phyloP scores from a whole-genome alignment of 2,797 vertebrate genomes.

The Nannoperca obscura region DNA sequence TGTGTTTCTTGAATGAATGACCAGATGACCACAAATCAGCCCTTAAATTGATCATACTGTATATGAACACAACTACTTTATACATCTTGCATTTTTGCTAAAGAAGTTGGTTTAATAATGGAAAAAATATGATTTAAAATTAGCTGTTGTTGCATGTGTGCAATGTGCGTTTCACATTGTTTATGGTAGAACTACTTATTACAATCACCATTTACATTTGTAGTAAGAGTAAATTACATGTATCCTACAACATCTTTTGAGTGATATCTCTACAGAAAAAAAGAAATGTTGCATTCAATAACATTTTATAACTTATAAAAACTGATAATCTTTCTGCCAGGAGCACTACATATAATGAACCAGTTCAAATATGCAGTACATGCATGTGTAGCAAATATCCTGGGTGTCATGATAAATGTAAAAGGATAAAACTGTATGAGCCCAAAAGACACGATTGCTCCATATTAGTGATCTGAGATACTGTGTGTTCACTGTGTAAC shows the following conservation, averaged over 20 bases:
- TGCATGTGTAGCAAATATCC: constrained; percentile 8
- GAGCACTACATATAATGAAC: neutral
- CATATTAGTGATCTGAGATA: neutral
- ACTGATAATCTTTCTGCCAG: neutral
- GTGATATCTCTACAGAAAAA: neutral
- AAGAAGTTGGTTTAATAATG: neutral
- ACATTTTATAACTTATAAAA: neutral
- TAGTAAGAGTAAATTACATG: neutral
- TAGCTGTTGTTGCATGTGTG: neutral
- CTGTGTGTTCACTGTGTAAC: neutral
- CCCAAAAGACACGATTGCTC: neutral
- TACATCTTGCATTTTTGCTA: neutral
- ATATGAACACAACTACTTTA: constrained; percentile 3
- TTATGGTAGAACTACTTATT: neutral
- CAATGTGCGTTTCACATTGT: neutral
- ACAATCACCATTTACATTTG: neutral
- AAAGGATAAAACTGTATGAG: neutral
- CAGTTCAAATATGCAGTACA: neutral
- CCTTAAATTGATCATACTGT: constrained; percentile 31
- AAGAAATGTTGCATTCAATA: neutral
- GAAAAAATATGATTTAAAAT: neutral
- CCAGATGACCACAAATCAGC: constrained; percentile 39
- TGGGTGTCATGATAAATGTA: neutral
- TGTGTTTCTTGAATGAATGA: constrained; percentile 64
- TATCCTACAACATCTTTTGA: neutral